Conservation (phyloP, 2,888 invertebrate genomes). For the Oxytorus armatus region DNA sequence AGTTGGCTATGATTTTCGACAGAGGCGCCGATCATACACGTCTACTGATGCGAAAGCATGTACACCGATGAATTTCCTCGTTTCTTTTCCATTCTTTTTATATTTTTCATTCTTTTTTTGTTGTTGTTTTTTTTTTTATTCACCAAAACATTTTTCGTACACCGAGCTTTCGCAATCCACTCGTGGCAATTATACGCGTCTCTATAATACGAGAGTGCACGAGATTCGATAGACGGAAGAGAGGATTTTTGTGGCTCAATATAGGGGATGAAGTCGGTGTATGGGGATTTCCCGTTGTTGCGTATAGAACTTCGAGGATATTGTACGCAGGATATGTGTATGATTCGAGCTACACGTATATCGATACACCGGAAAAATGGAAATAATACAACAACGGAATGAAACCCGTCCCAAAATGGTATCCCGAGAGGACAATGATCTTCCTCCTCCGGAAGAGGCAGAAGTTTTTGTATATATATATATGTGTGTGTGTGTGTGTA, state of each 20-base stretch:
- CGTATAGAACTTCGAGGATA: slow-evolving; percentile 11
- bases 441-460: slow-evolving; percentile 1
- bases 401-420: slow-evolving; percentile 10
- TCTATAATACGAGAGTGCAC: slow-evolving; percentile 21
- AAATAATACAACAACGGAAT: neutral
- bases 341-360: slow-evolving; percentile 3
- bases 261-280: neutral
- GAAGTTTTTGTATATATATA: slow-evolving; percentile 9
- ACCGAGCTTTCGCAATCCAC: neutral
- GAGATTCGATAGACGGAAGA: slow-evolving; percentile 7
- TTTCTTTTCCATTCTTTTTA: too few species aligned
- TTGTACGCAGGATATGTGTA: slow-evolving; percentile 12
- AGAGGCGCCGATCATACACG: slow-evolving; percentile 13
- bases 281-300: neutral
- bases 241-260: slow-evolving; percentile 13
- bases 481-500: too few species aligned
- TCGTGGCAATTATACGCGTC: neutral
- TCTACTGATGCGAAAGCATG: neutral
- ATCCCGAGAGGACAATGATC: too few species aligned
- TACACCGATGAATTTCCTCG: neutral
- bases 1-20: slow-evolving; percentile 12
- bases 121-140: neutral
- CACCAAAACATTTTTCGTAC: neutral
- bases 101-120: neutral
- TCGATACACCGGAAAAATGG: slow-evolving; percentile 9